These are phyloP conservation scores for Cydia splendana DNA, from an alignment of 1,140 invertebrate species.

Conservation along the genomic window DNA sequence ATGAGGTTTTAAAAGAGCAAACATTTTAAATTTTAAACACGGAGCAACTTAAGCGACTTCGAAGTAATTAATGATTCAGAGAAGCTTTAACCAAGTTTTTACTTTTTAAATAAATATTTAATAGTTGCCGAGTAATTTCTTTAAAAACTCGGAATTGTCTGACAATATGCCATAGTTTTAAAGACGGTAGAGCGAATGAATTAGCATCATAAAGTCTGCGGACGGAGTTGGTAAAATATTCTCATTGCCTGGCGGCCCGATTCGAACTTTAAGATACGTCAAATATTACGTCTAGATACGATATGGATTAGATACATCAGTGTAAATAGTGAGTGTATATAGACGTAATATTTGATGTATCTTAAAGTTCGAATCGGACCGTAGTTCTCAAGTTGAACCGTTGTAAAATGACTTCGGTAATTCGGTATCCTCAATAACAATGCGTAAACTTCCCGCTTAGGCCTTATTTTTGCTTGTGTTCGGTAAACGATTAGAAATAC, in stretches of 20 bases:
- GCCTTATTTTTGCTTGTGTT: neutral
- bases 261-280: too few species aligned
- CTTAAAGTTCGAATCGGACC: too few species aligned
- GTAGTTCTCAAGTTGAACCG: too few species aligned
- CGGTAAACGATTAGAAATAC: neutral
- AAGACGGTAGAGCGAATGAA: conserved; percentile 8
- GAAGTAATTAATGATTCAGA: conserved; percentile 6
- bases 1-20: conserved; percentile 19
- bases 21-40: conserved; percentile 1
- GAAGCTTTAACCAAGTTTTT: neutral
- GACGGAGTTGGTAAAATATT: neutral
- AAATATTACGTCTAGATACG: too few species aligned
- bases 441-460: neutral
- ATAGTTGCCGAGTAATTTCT: neutral
- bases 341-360: too few species aligned
- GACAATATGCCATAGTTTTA: conserved; percentile 8
- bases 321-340: too few species aligned
- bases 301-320: too few species aligned
- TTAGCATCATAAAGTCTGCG: conserved; percentile 11
- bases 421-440: too few species aligned
- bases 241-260: neutral
- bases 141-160: neutral
- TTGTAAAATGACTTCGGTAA: too few species aligned
- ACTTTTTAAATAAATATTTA: conserved; percentile 6
- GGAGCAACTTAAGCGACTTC: neutral